Evolutionary conservation across 92 coral and sea anemone genomes (phyloP).

Genomic region (Diadumene lineata): DNA sequence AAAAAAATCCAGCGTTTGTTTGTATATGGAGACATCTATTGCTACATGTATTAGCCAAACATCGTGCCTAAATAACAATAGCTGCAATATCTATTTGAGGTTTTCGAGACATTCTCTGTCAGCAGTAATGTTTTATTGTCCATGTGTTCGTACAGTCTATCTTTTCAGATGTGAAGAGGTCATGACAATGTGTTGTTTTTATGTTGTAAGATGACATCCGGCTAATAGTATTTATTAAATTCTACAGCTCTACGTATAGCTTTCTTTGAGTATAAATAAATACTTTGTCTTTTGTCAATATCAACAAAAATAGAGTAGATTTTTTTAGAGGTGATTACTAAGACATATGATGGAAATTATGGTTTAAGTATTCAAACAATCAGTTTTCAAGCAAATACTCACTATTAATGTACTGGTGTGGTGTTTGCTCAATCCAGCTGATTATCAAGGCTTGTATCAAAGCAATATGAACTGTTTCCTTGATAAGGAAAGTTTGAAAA

Average conservation of each 20-base stretch:
- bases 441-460: constrained; percentile 7
- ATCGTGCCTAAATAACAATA: constrained; percentile 38
- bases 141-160: constrained; percentile 36
- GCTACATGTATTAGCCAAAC: constrained; percentile 28
- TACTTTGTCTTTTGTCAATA: not conserved
- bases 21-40: constrained; percentile 25
- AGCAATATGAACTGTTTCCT: constrained; percentile 21
- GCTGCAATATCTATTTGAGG: constrained; percentile 26
- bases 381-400: constrained; percentile 11
- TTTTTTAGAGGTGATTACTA: not conserved
- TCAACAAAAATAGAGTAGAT: not conserved
- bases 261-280: too few species aligned
- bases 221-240: too few species aligned
- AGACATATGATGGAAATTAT: not conserved
- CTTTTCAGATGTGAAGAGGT: constrained; percentile 26
- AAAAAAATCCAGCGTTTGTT: constrained; percentile 16
- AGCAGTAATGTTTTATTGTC: constrained; percentile 37
- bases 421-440: constrained; percentile 8
- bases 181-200: constrained; percentile 16
- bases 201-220: too few species aligned
- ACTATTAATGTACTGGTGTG: constrained; percentile 11
- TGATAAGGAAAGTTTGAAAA: constrained; percentile 13
- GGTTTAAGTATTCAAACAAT: constrained; percentile 13
- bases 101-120: constrained; percentile 35
- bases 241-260: too few species aligned